Evolutionary conservation across 2,113 vertebrate genomes (phyloP).

Genomic region (Pygoscelis antarcticus): DNA sequence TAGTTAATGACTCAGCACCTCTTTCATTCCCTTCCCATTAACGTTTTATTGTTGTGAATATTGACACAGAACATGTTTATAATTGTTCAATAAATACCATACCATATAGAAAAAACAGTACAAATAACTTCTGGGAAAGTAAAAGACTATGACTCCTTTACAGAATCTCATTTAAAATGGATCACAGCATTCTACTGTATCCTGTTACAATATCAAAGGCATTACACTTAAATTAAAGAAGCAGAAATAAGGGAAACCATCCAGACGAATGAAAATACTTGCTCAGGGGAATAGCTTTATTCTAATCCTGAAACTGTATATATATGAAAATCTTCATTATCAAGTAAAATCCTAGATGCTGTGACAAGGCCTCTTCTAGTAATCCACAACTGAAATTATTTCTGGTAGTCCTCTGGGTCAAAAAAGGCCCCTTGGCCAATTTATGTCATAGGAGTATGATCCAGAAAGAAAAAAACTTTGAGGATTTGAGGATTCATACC

Average conservation of each 20-base stretch:
- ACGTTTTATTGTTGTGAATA: slow-evolving; percentile 55
- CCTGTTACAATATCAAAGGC: slow-evolving; percentile 2
- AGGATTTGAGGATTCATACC: slow-evolving; percentile 6
- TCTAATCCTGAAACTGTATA: not conserved
- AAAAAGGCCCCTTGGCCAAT: not conserved
- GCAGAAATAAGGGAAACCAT: not conserved
- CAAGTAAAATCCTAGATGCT: slow-evolving; percentile 5
- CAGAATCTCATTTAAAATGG: slow-evolving; percentile 37
- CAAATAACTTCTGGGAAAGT: slow-evolving; percentile 48
- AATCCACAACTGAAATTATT: slow-evolving; percentile 3
- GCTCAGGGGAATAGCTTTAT: not conserved
- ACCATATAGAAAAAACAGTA: not conserved
- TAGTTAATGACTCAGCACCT: slow-evolving; percentile 48
- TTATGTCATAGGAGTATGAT: not conserved
- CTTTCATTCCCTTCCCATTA: slow-evolving; percentile 36
- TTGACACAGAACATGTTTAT: slow-evolving; percentile 47
- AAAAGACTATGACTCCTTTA: not conserved
- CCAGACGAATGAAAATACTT: not conserved
- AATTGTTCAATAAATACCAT: slow-evolving; percentile 14
- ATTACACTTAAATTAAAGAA: slow-evolving; percentile 21
- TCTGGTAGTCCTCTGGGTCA: not conserved
- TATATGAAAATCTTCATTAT: slow-evolving; percentile 31
- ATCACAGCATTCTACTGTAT: slow-evolving; percentile 7
- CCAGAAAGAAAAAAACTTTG: not conserved
- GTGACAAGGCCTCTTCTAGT: not conserved